A percentile compares a stretch with the other conserved stretches of the same genome.
phyloP scores from a whole-genome alignment of 2,113 vertebrate genomes.

The Synodontis membranacea region DNA sequence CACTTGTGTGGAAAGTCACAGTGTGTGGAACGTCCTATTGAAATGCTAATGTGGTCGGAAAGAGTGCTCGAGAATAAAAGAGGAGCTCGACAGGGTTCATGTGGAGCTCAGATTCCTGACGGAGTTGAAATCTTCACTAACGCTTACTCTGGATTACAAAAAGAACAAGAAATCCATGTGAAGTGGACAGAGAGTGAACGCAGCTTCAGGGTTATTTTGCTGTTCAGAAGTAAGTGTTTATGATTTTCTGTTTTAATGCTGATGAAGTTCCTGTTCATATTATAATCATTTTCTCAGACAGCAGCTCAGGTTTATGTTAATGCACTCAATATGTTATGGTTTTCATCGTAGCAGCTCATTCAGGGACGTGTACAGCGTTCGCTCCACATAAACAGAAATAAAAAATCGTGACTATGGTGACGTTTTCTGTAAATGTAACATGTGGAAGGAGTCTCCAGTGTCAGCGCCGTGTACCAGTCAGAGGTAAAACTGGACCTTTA shows the following conservation, averaged over 20 bases:
- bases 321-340: background rate
- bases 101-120: background rate
- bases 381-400: no score
- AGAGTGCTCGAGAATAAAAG: background rate
- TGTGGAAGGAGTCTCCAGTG: background rate
- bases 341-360: background rate
- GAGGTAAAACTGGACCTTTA: no score
- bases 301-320: background rate
- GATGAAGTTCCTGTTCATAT: background rate
- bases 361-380: background rate
- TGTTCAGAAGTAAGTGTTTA: background rate
- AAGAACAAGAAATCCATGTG: background rate
- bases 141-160: background rate
- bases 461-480: background rate
- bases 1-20: background rate
- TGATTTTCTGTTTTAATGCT: background rate
- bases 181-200: background rate
- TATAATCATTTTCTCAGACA: background rate
- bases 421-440: background rate
- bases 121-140: background rate
- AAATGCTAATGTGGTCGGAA: conserved; percentile 21
- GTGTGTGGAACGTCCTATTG: conserved; percentile 10
- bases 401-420: no score
- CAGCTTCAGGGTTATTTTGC: background rate
- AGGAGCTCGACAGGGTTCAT: background rate